These are phyloP conservation scores for Myiagra hebetior DNA, from an alignment of 2,113 vertebrate species.

Conservation along the genomic window DNA sequence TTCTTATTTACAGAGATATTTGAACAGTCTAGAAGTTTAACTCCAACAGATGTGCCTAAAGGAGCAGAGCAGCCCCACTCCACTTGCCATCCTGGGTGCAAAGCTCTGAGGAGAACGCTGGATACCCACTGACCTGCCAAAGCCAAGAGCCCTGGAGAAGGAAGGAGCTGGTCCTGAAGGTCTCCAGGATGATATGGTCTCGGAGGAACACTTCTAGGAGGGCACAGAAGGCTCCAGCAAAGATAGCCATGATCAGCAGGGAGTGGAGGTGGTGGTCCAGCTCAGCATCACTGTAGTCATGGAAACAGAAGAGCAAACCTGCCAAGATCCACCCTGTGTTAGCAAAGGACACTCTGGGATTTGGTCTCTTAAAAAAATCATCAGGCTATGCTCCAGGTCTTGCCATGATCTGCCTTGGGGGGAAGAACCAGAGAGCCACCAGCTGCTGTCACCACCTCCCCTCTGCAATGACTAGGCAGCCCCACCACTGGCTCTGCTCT, in stretches of 20 bases:
- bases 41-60: neutral
- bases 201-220: conserved; percentile 83
- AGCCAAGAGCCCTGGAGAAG: conserved; percentile 94
- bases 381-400: neutral
- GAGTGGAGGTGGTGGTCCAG: conserved; percentile 87
- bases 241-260: conserved; percentile 79
- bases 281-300: conserved; percentile 66
- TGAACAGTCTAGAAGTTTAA: neutral
- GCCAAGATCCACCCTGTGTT: neutral
- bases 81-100: fast-evolving
- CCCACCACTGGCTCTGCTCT: neutral
- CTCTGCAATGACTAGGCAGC: neutral
- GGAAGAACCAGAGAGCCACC: neutral
- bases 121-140: conserved; percentile 81
- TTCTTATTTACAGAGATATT: neutral
- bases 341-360: neutral
- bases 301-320: conserved; percentile 90
- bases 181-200: conserved; percentile 82
- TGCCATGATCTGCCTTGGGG: neutral
- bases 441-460: neutral
- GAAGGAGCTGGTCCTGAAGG: conserved; percentile 76
- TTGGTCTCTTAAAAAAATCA: neutral
- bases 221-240: conserved; percentile 71
- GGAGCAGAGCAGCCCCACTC: neutral
- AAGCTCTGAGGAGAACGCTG: fast-evolving